phyloP scores from a whole-genome alignment of 1,140 invertebrate species.

The Stegodyphus mimosarum region DNA sequence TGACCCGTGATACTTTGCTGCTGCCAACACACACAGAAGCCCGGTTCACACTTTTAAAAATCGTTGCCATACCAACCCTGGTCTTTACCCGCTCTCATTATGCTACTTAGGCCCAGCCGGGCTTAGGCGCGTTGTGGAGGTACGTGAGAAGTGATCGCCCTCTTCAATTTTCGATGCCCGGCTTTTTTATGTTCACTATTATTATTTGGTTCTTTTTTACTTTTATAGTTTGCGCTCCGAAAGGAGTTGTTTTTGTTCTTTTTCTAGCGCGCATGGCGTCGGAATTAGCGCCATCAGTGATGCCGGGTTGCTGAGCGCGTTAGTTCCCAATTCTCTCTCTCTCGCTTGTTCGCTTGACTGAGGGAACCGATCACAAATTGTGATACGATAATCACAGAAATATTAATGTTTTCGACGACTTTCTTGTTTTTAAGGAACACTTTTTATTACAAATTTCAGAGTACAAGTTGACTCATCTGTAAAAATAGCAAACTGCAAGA shows the following conservation, averaged over 20 bases:
- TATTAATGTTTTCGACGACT: too few species aligned
- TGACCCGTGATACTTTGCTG: neutral
- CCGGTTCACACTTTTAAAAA: constrained; percentile 46
- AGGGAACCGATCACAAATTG: too few species aligned
- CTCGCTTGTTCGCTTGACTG: too few species aligned
- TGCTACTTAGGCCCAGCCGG: constrained; percentile 32
- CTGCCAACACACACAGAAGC: constrained; percentile 26
- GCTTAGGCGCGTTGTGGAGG: constrained; percentile 26
- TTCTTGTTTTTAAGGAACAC: too few species aligned
- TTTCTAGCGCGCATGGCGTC: constrained; percentile 45
- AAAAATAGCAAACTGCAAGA: too few species aligned
- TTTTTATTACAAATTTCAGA: too few species aligned
- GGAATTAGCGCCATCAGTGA: constrained; percentile 50
- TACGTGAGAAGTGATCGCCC: constrained; percentile 45
- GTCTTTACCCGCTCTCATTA: constrained; percentile 41
- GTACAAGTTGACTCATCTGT: too few species aligned
- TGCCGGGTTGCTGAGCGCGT: neutral
- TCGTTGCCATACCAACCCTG: constrained; percentile 50
- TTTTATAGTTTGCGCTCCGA: neutral
- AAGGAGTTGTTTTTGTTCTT: constrained; percentile 50
- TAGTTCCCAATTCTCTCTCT: too few species aligned
- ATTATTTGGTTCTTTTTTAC: neutral
- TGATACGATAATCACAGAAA: too few species aligned
- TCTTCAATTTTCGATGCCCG: constrained; percentile 39
- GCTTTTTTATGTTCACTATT: constrained; percentile 2